phyloP scores from a whole-genome alignment of 2,113 vertebrate species.

The Phrynocephalus versicolor region DNA sequence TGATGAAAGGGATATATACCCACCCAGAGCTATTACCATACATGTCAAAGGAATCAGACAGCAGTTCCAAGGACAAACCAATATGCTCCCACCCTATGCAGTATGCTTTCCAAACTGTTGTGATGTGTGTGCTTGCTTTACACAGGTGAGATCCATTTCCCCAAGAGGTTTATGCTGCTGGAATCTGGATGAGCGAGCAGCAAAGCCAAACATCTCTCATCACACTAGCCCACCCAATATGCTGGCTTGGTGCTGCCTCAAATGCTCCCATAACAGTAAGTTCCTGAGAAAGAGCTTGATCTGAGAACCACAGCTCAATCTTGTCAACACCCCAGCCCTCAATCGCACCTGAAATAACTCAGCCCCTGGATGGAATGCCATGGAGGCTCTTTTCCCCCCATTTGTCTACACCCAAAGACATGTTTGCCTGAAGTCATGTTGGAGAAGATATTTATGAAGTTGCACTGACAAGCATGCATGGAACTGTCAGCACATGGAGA shows the following conservation, averaged over 20 bases:
- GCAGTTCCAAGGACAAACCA: neutral
- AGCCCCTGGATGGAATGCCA: constrained; percentile 16
- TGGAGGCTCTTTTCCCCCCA: constrained; percentile 1
- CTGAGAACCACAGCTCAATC: constrained; percentile 3
- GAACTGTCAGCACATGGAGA: neutral
- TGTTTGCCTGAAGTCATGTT: constrained; percentile 13
- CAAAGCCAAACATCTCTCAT: constrained; percentile 1
- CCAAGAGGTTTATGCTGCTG: neutral
- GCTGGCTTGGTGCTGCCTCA: neutral
- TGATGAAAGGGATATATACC: neutral
- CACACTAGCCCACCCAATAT: constrained; percentile 10
- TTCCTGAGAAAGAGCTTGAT: constrained; percentile 2
- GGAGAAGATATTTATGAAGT: constrained; percentile 7
- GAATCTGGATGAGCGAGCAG: neutral
- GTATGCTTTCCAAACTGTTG: neutral
- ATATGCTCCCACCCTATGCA: neutral
- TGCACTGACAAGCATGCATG: neutral
- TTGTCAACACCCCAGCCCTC: constrained; percentile 17
- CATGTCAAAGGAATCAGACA: too few species aligned
- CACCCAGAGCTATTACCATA: neutral
- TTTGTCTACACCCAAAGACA: neutral
- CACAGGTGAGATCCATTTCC: neutral
- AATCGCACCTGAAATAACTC: constrained; percentile 32
- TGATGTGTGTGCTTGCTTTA: neutral
- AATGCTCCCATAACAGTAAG: neutral